A percentile compares a stretch with the other conserved stretches of the same genome.
Evolutionary conservation across 2,113 vertebrate genomes (phyloP).

Genomic region (Barnardius zonarius): DNA sequence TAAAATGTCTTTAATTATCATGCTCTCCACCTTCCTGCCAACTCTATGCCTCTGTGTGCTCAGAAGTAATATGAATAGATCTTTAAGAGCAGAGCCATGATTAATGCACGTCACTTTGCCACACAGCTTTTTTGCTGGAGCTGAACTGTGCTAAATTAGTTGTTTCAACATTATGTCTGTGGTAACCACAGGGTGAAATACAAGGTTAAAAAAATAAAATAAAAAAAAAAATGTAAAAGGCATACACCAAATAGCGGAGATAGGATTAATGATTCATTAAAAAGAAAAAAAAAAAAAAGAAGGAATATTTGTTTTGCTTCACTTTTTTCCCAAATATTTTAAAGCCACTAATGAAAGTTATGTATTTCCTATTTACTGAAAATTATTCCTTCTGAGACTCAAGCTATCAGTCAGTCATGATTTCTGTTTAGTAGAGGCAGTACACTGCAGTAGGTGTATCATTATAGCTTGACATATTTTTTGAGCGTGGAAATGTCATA

Average conservation of each 20-base stretch:
- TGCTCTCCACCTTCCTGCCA: accelerated
- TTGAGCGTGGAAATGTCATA: slow-evolving; percentile 36
- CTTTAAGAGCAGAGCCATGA: background rate
- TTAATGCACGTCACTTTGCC: background rate
- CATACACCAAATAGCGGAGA: background rate
- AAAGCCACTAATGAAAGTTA: background rate
- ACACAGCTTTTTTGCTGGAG: background rate
- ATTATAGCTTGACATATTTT: slow-evolving; percentile 38
- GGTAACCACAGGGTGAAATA: background rate
- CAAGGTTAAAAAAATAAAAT: background rate
- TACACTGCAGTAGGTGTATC: background rate
- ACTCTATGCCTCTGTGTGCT: background rate
- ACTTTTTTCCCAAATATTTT: background rate
- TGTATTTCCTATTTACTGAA: slow-evolving; percentile 35
- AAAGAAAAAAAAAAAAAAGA: background rate
- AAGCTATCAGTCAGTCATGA: slow-evolving; percentile 26
- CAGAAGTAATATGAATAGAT: background rate
- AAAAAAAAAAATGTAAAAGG: background rate
- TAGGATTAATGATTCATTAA: background rate
- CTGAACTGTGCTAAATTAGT: background rate
- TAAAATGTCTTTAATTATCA: background rate
- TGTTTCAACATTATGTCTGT: background rate
- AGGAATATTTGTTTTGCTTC: background rate
- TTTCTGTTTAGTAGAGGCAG: slow-evolving; percentile 19
- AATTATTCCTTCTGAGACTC: slow-evolving; percentile 12